Evolutionary conservation across 2,113 vertebrate species (phyloP).

Genomic region (human): GRCh38 chr22:42301001-42301500

Average conservation of each 20-base stretch:
- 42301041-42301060: not conserved
- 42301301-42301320: not conserved
- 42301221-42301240: not conserved
- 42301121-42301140: not conserved
- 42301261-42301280: not conserved
- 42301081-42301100: not conserved
- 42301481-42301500: not conserved
- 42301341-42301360: not conserved
- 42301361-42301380: fast-evolving
- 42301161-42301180: no score
- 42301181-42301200: not conserved
- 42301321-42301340: not conserved
- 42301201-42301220: not conserved
- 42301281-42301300: not conserved
- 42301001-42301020: not conserved
- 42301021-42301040: no score
- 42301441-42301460: not conserved
- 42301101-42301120: not conserved
- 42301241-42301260: no score
- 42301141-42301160: no score
- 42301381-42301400: not conserved
- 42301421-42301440: not conserved
- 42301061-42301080: not conserved
- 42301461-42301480: not conserved
- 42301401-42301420: not conserved